Evolutionary conservation across 2,113 vertebrate species (phyloP), one percentile per base, ranked within the genome.

Genomic region (Psittacus erithacus): DNA sequence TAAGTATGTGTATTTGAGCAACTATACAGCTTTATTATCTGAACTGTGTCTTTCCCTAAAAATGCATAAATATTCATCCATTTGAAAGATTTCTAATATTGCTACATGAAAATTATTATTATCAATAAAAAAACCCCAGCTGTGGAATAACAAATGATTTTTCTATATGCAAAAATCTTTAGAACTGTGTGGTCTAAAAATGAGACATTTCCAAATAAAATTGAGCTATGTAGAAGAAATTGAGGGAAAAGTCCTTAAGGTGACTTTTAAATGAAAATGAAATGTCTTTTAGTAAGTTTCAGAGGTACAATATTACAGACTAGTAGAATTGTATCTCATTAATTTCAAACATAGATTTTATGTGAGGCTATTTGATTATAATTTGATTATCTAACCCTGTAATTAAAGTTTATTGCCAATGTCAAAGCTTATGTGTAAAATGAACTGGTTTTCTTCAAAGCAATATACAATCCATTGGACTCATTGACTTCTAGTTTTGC

Each of bases 371-470:
- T 98, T 98, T 98, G 98, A 98, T 98, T 97, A 98, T 98, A 98
- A 98, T 98, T 98, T 98, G 98, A 98, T 98, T 98, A 98, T 97
- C 98, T 98, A 98, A 98, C 98, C 98, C 98, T 94, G 97, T 98
- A 98, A 98, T 98, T 98, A 98, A 98, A 98, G 98, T 98, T 98
- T 98, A 98, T 98, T 97, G 97, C 95, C 97, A 97, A 97, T 98
- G 98, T 98, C 97, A 84, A 95, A 98, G 98, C 97, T 92, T 95
- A 96, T 97, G 94, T 97, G 97, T 98, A 97, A 98, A 98, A 98
- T 97, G 97, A 97, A 97, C 98, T 97, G 96, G 92, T 97, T 98
- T 97, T 97, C 97, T 98, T 97, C 95, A 94, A 97, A 97, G 96
- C 97, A 97, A 97, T 97, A 97, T 96, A 97, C 97, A 96, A 95